Base-by-base conservation (phyloP, 1,140 invertebrate genomes). In the Amyelois transitella region DNA sequence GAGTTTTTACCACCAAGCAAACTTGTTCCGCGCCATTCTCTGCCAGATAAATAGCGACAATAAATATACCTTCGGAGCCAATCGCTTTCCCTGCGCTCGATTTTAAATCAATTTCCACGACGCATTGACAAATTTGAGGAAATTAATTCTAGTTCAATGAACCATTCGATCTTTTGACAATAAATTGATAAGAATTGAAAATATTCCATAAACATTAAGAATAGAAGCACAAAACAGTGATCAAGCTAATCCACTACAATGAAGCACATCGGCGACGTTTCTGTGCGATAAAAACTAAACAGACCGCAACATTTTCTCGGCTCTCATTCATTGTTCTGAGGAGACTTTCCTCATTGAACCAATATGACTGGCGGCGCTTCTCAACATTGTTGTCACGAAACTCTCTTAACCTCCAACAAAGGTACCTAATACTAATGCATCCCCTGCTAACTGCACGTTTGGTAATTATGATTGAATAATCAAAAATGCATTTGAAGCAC, bases 261-360 rank as follows among this genome's bases (percentile, higher is more conserved):
- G 54, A 50, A 48, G 24, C 44, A 45, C 38, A 20, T 49, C 47
- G 25, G 43, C 24, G 48, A 21, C 12, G 43, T 19, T 67, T 64
- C 12, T 62, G 62, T 22, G 62, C 54, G n/a, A 12, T 12, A 21
- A n/a, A 77, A 75, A 75, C 69, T 73, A 61, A 18, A 48, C 58
- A 62, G 62, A 70, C 58, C 57, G 62, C 58, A 58, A 72, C 66
- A 75, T 67, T 78, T 79, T 73, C 74, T 58, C 69, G 69, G 58
- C 71, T 77, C 75, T 64, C 79, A 77, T 72, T 69, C 65, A 86
- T 86, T 86, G 82, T 86, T 81, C 60, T 68, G n/a, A 14, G n/a
- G n/a, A 58, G 58, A 74, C 82, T 83, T 86, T 86, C 82, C 71
- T 76, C 62, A 72, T 70, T 59, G 63, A 74, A 69, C 62, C 66